A percentile compares a stretch with the other conserved stretches of the same genome.
These are phyloP conservation scores for Saturnia pavonia DNA, from an alignment of 2,888 invertebrate species.

Conservation along the genomic window DNA sequence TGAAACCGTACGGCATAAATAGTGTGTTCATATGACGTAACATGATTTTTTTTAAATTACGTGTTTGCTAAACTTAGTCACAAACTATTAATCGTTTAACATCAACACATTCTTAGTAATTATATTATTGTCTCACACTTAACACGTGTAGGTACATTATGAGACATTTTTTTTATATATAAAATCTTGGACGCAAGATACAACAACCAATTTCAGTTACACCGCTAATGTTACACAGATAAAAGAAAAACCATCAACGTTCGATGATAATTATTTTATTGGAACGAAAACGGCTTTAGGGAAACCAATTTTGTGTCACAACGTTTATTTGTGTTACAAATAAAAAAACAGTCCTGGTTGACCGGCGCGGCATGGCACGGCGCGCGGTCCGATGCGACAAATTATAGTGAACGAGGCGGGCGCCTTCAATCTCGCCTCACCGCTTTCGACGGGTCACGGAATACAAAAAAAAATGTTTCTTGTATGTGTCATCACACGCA, in stretches of 20 bases:
- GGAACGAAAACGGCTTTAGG: constrained; percentile 27
- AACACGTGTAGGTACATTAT: too few species aligned
- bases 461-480: constrained; percentile 54
- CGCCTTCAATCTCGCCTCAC: constrained; percentile 61
- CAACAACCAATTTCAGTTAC: too few species aligned
- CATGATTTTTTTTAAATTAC: too few species aligned
- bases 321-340: constrained; percentile 23
- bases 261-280: constrained; percentile 3
- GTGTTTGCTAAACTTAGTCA: too few species aligned
- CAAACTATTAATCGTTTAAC: too few species aligned
- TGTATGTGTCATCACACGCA: constrained; percentile 67
- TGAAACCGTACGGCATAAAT: too few species aligned
- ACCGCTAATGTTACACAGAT: neutral
- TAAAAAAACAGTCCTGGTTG: constrained; percentile 41
- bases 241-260: neutral
- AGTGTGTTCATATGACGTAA: too few species aligned
- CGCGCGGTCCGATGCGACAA: constrained; percentile 56
- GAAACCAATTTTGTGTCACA: constrained; percentile 51
- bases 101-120: too few species aligned
- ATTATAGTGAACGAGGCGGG: constrained; percentile 59
- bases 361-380: constrained; percentile 30
- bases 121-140: too few species aligned
- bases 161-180: too few species aligned
- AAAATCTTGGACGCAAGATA: too few species aligned
- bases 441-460: constrained; percentile 32